These are phyloP conservation scores for Automeris io DNA, from an alignment of 2,888 invertebrate genomes.

Conservation along the genomic window DNA sequence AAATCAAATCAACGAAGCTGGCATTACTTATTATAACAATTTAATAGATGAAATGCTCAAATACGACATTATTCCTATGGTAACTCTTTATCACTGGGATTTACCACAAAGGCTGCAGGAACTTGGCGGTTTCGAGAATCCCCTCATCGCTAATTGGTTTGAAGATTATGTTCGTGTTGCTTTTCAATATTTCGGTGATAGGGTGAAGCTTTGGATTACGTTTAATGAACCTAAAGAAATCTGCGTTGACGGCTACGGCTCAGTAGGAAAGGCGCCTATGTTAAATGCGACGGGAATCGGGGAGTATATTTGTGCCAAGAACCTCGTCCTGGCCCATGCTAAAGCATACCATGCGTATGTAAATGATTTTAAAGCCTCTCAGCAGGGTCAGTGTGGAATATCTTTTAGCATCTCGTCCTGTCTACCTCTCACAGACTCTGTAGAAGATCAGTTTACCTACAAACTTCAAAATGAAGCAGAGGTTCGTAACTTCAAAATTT, in stretches of 20 bases:
- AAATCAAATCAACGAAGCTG: constrained; percentile 70
- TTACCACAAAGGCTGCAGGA: constrained; percentile 69
- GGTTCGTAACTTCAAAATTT: constrained; percentile 12
- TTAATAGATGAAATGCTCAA: constrained; percentile 77
- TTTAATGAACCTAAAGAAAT: constrained; percentile 71
- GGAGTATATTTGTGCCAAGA: constrained; percentile 66
- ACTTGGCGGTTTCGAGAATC: constrained; percentile 68
- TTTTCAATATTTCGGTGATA: constrained; percentile 59
- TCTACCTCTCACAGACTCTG: constrained; percentile 31
- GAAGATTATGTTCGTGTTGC: constrained; percentile 58
- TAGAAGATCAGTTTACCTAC: constrained; percentile 38
- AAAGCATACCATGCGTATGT: constrained; percentile 51
- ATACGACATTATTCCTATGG: constrained; percentile 77
- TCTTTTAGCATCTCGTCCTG: constrained; percentile 16
- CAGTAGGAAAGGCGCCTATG: constrained; percentile 34
- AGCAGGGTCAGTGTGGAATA: constrained; percentile 25
- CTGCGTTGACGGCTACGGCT: constrained; percentile 58
- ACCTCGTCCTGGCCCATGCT: constrained; percentile 73
- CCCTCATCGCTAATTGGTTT: constrained; percentile 55
- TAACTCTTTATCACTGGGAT: constrained; percentile 75
- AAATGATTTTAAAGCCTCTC: constrained; percentile 35
- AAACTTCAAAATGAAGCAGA: constrained; percentile 21
- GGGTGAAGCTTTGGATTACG: constrained; percentile 74
- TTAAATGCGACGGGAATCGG: constrained; percentile 55
- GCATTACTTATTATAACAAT: constrained; percentile 79